A percentile compares a stretch with the other conserved stretches of the same genome.
Evolutionary conservation across 2,888 invertebrate species (phyloP).

Genomic region (Andrena chrysosceles): DNA sequence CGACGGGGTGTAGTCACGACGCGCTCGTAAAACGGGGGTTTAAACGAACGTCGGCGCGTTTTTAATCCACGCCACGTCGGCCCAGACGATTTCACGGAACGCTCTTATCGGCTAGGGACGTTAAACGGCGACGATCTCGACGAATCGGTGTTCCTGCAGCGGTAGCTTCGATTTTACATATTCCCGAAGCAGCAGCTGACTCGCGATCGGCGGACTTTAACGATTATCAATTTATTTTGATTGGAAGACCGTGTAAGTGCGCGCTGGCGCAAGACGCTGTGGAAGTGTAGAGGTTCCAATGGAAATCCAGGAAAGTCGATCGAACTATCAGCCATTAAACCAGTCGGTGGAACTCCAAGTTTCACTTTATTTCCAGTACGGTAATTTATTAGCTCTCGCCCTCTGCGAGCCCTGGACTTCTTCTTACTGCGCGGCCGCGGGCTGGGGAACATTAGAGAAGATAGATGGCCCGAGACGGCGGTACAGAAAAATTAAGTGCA

Average conservation of each 20-base stretch:
- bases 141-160: no score
- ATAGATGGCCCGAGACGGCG: constrained; percentile 28
- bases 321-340: constrained; percentile 18
- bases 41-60: constrained; percentile 15
- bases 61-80: neutral
- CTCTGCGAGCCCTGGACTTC: neutral
- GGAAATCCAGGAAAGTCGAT: constrained; percentile 34
- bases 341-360: constrained; percentile 14
- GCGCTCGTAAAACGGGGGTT: constrained; percentile 26
- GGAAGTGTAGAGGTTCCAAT: constrained; percentile 1
- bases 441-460: constrained; percentile 27
- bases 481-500: constrained; percentile 35
- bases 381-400: constrained; percentile 38
- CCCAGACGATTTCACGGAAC: constrained; percentile 9
- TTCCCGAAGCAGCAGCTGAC: no score
- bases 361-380: constrained; percentile 26
- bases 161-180: no score
- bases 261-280: no score
- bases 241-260: neutral
- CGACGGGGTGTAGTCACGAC: neutral
- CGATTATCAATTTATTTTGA: constrained; percentile 20
- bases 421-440: constrained; percentile 19
- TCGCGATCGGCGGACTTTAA: neutral
- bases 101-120: neutral
- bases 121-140: neutral